A percentile compares a stretch with the other conserved stretches of the same genome.
These are phyloP conservation scores for Hypothenemus hampei DNA, from an alignment of 1,140 invertebrate genomes.

Conservation along the genomic window DNA sequence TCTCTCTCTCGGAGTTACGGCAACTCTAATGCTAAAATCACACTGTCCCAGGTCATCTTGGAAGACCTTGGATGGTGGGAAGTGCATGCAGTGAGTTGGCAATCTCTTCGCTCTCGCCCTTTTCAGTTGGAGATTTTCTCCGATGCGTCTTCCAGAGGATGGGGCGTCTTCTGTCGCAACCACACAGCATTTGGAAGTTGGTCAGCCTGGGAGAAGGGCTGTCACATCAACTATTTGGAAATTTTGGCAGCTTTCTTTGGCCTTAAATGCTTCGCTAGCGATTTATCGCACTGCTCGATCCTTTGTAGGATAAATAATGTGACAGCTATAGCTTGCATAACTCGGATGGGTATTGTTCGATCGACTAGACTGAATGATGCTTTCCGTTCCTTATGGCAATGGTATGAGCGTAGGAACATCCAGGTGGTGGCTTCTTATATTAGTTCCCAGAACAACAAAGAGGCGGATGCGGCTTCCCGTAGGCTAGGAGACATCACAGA, in stretches of 20 bases:
- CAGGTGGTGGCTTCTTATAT: constrained; percentile 34
- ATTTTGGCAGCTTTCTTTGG: constrained; percentile 1
- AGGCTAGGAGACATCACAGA: constrained; percentile 28
- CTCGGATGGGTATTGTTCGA: constrained; percentile 33
- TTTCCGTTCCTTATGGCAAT: constrained; percentile 28
- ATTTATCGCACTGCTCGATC: constrained; percentile 24
- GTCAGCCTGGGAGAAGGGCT: not conserved
- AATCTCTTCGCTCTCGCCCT: not conserved
- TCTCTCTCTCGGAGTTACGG: not conserved
- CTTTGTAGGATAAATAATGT: constrained; percentile 33
- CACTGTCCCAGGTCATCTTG: not conserved
- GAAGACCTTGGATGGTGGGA: constrained; percentile 13
- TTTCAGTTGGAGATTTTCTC: constrained; percentile 3
- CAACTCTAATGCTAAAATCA: constrained; percentile 9
- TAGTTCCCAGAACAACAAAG: constrained; percentile 22
- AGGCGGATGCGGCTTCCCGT: constrained; percentile 33
- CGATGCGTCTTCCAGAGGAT: constrained; percentile 2
- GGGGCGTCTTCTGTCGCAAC: not conserved
- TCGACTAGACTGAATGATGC: constrained; percentile 24
- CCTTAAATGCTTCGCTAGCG: constrained; percentile 2
- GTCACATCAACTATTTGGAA: constrained; percentile 11
- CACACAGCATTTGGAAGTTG: not conserved
- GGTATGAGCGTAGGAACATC: constrained; percentile 30
- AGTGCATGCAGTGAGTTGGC: not conserved
- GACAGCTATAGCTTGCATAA: constrained; percentile 32